Evolutionary conservation across 2,113 vertebrate species (phyloP).

Genomic region (Condylura cristata): DNA sequence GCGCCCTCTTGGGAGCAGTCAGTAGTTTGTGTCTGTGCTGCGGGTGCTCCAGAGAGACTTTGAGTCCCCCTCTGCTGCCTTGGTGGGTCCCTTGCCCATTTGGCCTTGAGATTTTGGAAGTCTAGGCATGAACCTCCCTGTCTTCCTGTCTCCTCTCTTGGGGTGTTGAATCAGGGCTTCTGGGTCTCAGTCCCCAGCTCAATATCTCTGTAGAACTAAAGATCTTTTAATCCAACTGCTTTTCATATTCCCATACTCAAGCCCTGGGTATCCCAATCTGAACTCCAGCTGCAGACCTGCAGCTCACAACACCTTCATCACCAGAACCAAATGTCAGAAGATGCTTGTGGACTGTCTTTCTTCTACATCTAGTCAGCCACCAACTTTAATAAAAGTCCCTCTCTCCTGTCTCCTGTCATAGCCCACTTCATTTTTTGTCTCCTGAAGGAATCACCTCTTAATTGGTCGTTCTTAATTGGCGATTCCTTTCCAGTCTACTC

Average conservation of each 20-base stretch:
- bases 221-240: background rate
- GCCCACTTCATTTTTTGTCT: too few relatives aligned
- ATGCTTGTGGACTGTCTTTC: background rate
- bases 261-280: background rate
- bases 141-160: background rate
- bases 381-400: background rate
- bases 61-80: background rate
- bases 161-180: accelerated
- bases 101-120: background rate
- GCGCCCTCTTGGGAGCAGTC: background rate
- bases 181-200: background rate
- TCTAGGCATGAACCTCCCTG: background rate
- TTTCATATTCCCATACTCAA: background rate
- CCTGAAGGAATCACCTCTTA: background rate
- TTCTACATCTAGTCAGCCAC: background rate
- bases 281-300: too few relatives aligned
- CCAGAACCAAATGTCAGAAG: background rate
- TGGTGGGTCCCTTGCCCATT: background rate
- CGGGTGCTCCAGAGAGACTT: background rate
- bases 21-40: background rate
- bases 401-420: background rate
- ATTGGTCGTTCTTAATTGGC: background rate
- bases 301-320: background rate
- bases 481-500: background rate
- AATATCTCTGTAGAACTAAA: background rate